Base-by-base conservation (phyloP, 2,888 invertebrate genomes). In the Eudasyphora cyanicolor region DNA sequence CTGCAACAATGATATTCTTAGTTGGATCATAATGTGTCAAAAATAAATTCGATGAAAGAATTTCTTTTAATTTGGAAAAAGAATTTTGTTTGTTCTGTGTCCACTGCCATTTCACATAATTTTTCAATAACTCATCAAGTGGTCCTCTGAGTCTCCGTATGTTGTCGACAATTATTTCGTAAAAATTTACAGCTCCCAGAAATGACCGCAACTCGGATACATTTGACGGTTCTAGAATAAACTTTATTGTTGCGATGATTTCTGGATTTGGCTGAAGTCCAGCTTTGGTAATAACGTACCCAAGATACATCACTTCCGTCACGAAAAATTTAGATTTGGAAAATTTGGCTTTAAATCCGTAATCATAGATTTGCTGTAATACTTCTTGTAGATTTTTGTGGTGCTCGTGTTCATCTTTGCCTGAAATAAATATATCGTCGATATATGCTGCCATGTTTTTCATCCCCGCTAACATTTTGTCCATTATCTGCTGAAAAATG, bases 171-270 rank as follows among this genome's bases (percentile, higher is more conserved):
- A 84, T 85, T 84, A 82, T 82, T 12, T 81, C 75, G 32, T 87
- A 86, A 64, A 84, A 86, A n/a, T n/a, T n/a, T n/a, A n/a, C n/a
- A n/a, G n/a, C n/a, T n/a, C n/a, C n/a, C n/a, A n/a, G n/a, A n/a
- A n/a, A n/a, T n/a, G n/a, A n/a, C n/a, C n/a, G n/a, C n/a, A n/a
- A n/a, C n/a, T n/a, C n/a, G n/a, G n/a, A 60, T 82, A 85, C 0
- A 85, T 79, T 10, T 76, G 82, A 17, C 83, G 85, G 86, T 29
- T 79, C 77, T 42, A 85, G 85, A 78, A 86, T 85, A 12, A 76
- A 69, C 6, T 69, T 32, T 27, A 85, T 84, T 35, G 82, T 85
- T 10, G n/a, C 10, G 8, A 84, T 67, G 4, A 76, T 76, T 24
- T 82, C 70, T 45, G 82, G 69, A 69, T 86, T 76, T 10, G 86